phyloP scores from a whole-genome alignment of 2,113 vertebrate species.

The Marmota monax region DNA sequence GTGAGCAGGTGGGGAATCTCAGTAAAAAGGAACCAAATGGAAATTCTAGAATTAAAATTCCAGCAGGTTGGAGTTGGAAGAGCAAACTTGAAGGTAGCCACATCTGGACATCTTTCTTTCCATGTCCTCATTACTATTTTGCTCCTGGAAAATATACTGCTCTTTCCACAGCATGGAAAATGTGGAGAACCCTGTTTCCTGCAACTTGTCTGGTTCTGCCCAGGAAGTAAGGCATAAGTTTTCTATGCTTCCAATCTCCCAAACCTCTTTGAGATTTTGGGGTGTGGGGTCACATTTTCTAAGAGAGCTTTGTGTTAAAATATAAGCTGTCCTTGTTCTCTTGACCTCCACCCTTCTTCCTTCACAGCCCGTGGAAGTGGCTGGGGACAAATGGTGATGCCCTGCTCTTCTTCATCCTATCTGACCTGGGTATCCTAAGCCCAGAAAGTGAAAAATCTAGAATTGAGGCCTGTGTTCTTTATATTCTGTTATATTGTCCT shows the following conservation, averaged over 20 bases:
- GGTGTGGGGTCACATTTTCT: neutral
- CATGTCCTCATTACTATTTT: neutral
- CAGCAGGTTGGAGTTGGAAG: neutral
- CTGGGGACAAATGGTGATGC: neutral
- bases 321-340: neutral
- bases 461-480: neutral
- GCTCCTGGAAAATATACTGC: neutral
- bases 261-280: neutral
- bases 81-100: neutral
- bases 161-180: neutral
- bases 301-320: neutral
- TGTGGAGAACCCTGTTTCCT: neutral
- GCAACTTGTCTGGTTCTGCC: neutral
- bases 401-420: neutral
- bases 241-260: neutral
- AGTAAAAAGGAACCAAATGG: neutral
- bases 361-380: neutral
- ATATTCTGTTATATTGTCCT: neutral
- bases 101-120: neutral
- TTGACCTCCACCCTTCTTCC: neutral
- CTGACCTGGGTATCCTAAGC: neutral
- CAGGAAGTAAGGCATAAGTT: neutral
- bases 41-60: slow-evolving; percentile 40
- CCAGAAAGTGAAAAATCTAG: neutral
- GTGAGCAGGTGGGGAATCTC: neutral